phyloP scores from a whole-genome alignment of 2,888 invertebrate species.

The Harpalus rubripes region DNA sequence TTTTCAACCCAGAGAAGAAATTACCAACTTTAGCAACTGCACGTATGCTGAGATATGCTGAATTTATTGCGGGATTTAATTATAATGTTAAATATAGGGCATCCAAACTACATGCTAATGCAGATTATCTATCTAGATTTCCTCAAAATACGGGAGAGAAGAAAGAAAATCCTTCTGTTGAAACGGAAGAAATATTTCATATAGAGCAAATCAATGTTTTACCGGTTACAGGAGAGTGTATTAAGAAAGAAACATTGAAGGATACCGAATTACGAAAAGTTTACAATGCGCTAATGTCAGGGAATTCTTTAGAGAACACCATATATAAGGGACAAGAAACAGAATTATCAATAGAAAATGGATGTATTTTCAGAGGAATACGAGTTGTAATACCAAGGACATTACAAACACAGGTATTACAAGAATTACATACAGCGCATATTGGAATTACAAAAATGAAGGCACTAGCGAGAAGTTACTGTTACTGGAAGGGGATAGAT shows the following conservation, averaged over 20 bases:
- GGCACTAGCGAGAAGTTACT: constrained; percentile 66
- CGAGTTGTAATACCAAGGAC: constrained; percentile 49
- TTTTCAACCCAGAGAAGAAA: constrained; percentile 23
- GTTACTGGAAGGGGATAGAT: constrained; percentile 68
- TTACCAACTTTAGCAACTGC: constrained; percentile 51
- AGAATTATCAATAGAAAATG: constrained; percentile 45
- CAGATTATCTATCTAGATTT: constrained; percentile 69
- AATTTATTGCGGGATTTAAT: constrained; percentile 68
- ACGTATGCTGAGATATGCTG: constrained; percentile 67
- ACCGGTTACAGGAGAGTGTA: constrained; percentile 11
- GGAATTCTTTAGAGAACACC: not conserved
- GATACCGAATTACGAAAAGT: constrained; percentile 1
- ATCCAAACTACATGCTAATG: constrained; percentile 65
- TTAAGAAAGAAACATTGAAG: not conserved
- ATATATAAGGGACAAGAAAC: constrained; percentile 20
- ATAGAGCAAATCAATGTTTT: constrained; percentile 18
- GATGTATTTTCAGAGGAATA: constrained; percentile 65
- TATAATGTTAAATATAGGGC: constrained; percentile 67
- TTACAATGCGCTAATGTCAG: constrained; percentile 7
- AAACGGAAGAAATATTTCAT: not conserved
- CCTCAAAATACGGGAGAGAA: constrained; percentile 17
- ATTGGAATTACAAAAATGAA: constrained; percentile 67
- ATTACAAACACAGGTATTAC: constrained; percentile 45
- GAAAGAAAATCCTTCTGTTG: not conserved
- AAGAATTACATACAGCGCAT: constrained; percentile 66